Evolutionary conservation across 2,113 vertebrate genomes (phyloP), one percentile per base, ranked within the genome.

Genomic region (Trematomus loennbergii): DNA sequence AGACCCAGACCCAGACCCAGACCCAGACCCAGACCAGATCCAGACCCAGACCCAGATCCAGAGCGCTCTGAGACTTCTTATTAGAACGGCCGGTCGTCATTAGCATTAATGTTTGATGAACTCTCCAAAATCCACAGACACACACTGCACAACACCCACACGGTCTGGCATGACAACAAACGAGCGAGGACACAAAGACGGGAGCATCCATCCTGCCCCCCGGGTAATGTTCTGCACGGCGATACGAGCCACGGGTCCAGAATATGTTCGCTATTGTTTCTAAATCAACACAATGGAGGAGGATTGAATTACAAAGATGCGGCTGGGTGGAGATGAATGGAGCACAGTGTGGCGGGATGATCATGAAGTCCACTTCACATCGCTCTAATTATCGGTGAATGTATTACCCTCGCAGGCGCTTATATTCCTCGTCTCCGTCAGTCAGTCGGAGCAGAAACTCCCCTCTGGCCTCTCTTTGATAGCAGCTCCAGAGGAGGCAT

Each of bases 21-120:
- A 36, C 4, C 33, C 33, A 36, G 22, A 22, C 22, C 22, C 22
- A n/a, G n/a, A n/a, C 36, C 36, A 7, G 36, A 7, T 1, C 36
- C 36, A 36, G 33, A 36, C 4, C 33, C 33, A 36, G 22, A 22
- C 22, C 22, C 22, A n/a, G n/a, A n/a, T n/a, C n/a, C n/a, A 25
- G 33, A 16, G 33, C 12, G n/a, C 54, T 36, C 64, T 52, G 72
- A 73, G 16, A 74, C 61, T 77, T 72, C 71, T 86, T 79, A 85
- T 75, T 76, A 74, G 68, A 83, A 36, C n/a, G n/a, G n/a, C 58
- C 40, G 71, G 16, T 36, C 79, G 7, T 92, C 78, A 90, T 92
- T 90, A 87, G 79, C 88, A 91, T 93, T 75, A 90, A 91, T 91
- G 92, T 89, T 93, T 89, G 68, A 91, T 91, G 87, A 83, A 89